Base-by-base conservation (phyloP, 2,888 invertebrate genomes). In the Pachymerium ferrugineum region DNA sequence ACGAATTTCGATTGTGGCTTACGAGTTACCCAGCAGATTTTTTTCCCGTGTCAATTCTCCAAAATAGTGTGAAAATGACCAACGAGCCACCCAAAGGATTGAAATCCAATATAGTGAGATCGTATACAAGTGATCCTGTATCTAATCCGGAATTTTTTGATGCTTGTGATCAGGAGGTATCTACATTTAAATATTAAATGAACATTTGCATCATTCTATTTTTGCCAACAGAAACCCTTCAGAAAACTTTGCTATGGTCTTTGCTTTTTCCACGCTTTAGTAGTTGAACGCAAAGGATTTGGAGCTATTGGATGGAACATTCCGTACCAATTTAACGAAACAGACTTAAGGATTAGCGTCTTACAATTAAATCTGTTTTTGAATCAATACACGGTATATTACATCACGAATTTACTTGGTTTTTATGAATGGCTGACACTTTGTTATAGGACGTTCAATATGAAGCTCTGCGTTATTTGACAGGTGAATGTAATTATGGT, bases 91-190 rank as follows among this genome's bases (percentile, higher is more conserved):
- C 83, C 1, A 83, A 83, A 75, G 83, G 83, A 31, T 79, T 84
- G 14, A 80, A 83, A 70, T 83, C 83, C 76, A 84, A 84, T 78
- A 79, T 84, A 73, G 74, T 82, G 62, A 78, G 83, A 69, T 84
- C 84, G 0, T 93, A 91, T 83, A 83, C 90, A 72, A 91, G 84
- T 80, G 94, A 96, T 83, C 96, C 96, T 0, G 90, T 96, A 76
- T 91, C 88, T 76, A 92, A 95, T 82, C 84, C 86, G 0, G 94
- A 94, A 79, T 96, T 94, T 88, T 95, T 92, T 75, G 79, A 78
- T n/a, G 79, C 81, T 12, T 80, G 80, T 68, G 79, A 80, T 33
- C 81, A 82, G 47, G 78, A 79, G 75, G 83, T 83, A 76, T 76
- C 78, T 75, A 28, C 10, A 16, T 67, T 6, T 28, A 16, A 10